Evolutionary conservation across 2,113 vertebrate species (phyloP).

Genomic region (Riparia riparia): DNA sequence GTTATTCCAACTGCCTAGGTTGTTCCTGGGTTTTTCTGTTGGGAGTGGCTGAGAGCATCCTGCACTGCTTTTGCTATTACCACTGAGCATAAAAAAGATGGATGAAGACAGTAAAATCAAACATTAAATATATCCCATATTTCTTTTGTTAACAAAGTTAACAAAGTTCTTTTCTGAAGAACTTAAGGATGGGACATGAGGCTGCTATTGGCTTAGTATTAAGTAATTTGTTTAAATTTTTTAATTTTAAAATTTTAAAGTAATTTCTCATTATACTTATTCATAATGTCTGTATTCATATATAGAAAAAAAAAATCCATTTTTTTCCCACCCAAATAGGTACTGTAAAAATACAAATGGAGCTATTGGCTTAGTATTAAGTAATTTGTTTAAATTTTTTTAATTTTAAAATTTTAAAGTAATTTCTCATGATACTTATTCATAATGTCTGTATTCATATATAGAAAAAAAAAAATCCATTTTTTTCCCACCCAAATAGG

Average conservation of each 20-base stretch:
- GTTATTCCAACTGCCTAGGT: background rate
- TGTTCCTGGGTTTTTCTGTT: background rate
- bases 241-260: background rate
- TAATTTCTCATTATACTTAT: background rate
- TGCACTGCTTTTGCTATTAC: background rate
- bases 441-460: background rate
- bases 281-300: background rate
- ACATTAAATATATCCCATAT: background rate
- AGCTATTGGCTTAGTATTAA: background rate
- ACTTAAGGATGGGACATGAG: background rate
- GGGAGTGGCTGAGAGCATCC: background rate
- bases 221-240: background rate
- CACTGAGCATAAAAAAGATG: background rate
- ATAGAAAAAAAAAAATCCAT: background rate
- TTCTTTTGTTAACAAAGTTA: background rate
- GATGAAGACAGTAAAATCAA: background rate
- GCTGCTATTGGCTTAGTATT: background rate
- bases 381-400: background rate
- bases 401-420: background rate
- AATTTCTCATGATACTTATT: background rate
- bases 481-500: fast-evolving
- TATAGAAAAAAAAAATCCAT: fast-evolving
- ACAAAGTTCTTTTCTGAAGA: background rate
- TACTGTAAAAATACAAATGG: background rate
- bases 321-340: fast-evolving